Evolutionary conservation across 1,140 invertebrate genomes (phyloP), one percentile per base, ranked within the genome.

Genomic region (Apolygus lucorum): DNA sequence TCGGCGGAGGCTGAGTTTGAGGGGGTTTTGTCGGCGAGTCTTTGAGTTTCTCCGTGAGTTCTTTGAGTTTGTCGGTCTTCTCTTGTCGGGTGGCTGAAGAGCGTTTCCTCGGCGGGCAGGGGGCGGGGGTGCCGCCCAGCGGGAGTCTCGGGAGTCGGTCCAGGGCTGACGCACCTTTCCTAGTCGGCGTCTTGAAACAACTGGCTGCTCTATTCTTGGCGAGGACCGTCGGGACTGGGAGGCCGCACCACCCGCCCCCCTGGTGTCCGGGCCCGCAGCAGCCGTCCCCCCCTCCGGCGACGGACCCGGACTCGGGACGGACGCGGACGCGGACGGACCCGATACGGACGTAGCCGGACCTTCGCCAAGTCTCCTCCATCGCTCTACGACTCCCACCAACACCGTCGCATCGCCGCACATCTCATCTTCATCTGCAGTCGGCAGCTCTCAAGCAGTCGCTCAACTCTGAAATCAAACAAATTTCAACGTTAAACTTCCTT

Each of bases 101-200:
- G 72, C 68, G 72, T 79, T 80, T 67, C 75, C 76, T 42, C 76
- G 76, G 74, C 77, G 76, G 76, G 76, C 74, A 75, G 78, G 77
- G 80, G 87, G n/a, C 77, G 74, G 75, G 78, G 77, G 81, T 82
- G 82, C 79, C 86, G 80, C 87, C 88, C 82, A 89, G 87, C 77
- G 87, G 86, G 77, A 88, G 85, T 78, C 85, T 88, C 76, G 88
- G 87, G 78, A 90, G 82, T 71, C 88, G 88, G 81, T 90, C 88
- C 87, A 90, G 75, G 67, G 68, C 62, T 2, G 28, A 2, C 25
- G n/a, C 28, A 52, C 28, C 11, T 25, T 26, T 17, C n/a, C 28
- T 17, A 2, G 4, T 14, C 28, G 67, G 34, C 28, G 14, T 14
- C n/a, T 34, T 28, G 67, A 24, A n/a, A n/a, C 67, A 14, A 42